phyloP scores from a whole-genome alignment of 2,888 invertebrate species.

The Mantis religiosa region DNA sequence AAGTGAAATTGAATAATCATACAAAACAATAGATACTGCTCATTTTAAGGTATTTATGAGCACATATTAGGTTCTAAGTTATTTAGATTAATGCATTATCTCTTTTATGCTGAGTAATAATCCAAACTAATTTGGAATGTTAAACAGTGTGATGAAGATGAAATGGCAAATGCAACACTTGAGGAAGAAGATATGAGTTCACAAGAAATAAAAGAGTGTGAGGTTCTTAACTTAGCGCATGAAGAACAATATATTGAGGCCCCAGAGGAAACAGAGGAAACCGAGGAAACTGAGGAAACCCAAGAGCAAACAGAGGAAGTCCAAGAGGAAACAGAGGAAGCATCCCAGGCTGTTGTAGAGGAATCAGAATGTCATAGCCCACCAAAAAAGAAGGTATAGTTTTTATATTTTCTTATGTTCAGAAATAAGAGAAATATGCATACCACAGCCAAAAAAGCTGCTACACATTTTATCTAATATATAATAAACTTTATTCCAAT shows the following conservation, averaged over 20 bases:
- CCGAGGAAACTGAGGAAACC: neutral
- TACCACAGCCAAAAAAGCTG: no score
- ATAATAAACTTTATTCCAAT: no score
- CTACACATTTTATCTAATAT: no score
- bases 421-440: no score
- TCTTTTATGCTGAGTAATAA: no score
- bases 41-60: no score
- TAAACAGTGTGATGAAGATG: neutral
- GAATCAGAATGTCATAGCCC: neutral
- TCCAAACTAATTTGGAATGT: no score
- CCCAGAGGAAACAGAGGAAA: neutral
- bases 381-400: neutral
- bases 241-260: neutral
- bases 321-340: neutral
- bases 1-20: no score
- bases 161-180: neutral
- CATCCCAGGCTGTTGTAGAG: neutral
- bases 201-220: neutral
- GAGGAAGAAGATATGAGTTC: neutral
- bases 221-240: neutral
- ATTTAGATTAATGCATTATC: no score
- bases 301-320: neutral
- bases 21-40: no score
- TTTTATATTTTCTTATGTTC: no score
- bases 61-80: no score